These are phyloP conservation scores for Dione vanillae DNA, from an alignment of 2,888 invertebrate species.

Conservation along the genomic window DNA sequence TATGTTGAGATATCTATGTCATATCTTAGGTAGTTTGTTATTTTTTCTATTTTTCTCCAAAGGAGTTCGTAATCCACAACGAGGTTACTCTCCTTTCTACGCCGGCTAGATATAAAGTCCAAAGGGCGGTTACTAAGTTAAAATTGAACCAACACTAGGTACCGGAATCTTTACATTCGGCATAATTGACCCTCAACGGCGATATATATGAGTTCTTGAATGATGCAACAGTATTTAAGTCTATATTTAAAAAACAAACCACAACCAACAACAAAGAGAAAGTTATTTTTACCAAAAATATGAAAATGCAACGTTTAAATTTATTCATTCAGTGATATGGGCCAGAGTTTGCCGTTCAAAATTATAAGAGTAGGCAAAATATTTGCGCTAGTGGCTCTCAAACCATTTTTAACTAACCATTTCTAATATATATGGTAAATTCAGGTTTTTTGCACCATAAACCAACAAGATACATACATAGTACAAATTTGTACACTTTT, in stretches of 20 bases:
- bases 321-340: conserved; percentile 4
- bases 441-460: neutral
- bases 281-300: conserved; percentile 12
- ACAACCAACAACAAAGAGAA: neutral
- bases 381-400: conserved; percentile 1
- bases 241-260: neutral
- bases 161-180: no score
- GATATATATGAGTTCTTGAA: neutral
- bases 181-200: no score
- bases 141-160: neutral
- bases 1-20: neutral
- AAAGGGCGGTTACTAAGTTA: neutral
- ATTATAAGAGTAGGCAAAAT: conserved; percentile 10
- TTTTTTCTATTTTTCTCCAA: neutral
- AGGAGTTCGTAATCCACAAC: neutral
- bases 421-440: neutral
- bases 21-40: no score
- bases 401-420: conserved; percentile 16
- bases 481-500: neutral
- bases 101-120: no score
- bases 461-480: neutral
- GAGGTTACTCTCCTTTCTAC: neutral
- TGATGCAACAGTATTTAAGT: neutral
- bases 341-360: conserved; percentile 11
- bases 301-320: conserved; percentile 18